Percentiles rank a stretch among this genome's conserved stretches.
Conservation (phyloP, 2,888 invertebrate genomes). For the Tipula vernalis region DNA sequence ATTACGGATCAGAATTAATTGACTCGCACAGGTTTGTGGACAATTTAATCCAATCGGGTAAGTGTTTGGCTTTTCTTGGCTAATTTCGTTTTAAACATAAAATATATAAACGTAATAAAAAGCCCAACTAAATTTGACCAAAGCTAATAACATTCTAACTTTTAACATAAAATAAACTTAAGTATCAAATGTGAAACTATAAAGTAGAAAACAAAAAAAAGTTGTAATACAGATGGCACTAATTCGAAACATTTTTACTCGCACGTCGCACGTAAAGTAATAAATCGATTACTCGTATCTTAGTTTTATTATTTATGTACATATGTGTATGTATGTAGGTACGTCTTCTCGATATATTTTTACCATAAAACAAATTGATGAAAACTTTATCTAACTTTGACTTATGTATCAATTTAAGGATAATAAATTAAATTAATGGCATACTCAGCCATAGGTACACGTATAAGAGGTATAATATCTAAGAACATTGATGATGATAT, state of each 20-base stretch:
- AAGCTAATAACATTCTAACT: neutral
- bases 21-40: no score
- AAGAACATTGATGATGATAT: neutral
- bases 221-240: neutral
- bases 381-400: slow-evolving; percentile 4
- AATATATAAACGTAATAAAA: neutral
- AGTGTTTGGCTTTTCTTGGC: no score
- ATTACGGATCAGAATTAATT: no score
- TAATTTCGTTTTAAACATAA: neutral
- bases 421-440: neutral
- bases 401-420: neutral
- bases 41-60: no score
- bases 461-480: neutral
- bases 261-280: neutral
- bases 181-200: neutral
- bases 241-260: neutral
- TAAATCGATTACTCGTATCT: neutral
- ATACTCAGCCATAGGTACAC: neutral
- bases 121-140: neutral
- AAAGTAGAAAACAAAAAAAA: neutral
- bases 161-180: neutral
- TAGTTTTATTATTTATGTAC: neutral
- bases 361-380: slow-evolving; percentile 4
- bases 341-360: neutral
- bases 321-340: neutral